Evolutionary conservation across 2,888 invertebrate species (phyloP).

Genomic region (Oasisia sp.): DNA sequence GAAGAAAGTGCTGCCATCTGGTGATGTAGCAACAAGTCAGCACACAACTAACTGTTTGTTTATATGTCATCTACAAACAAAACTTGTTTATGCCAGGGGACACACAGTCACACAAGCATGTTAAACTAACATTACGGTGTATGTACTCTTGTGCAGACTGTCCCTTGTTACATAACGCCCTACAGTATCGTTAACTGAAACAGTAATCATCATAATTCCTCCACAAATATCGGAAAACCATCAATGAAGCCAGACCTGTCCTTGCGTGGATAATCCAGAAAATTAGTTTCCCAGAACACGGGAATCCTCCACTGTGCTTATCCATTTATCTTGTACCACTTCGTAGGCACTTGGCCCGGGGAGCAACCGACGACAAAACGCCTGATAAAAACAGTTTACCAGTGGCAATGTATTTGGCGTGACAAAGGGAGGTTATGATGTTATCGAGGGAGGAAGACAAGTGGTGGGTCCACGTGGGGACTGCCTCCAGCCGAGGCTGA

Average conservation of each 20-base stretch:
- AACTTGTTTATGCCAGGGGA: neutral
- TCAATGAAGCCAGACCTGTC: neutral
- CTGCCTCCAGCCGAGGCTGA: neutral
- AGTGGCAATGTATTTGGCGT: neutral
- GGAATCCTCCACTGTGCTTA: neutral
- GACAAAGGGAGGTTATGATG: slow-evolving; percentile 4
- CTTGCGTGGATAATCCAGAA: neutral
- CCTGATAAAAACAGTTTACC: neutral
- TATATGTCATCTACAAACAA: neutral
- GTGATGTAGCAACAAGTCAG: neutral
- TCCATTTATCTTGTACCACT: slow-evolving; percentile 5
- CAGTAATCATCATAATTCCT: neutral
- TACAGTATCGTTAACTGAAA: neutral
- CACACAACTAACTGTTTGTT: neutral
- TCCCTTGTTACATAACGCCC: neutral
- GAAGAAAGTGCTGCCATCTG: neutral
- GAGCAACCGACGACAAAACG: neutral
- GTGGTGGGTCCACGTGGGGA: neutral
- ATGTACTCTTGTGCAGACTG: neutral
- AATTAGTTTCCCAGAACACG: neutral
- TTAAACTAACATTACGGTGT: neutral
- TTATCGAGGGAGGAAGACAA: slow-evolving; percentile 12
- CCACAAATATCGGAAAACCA: neutral
- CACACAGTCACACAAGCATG: neutral
- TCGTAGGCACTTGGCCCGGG: neutral